phyloP scores from a whole-genome alignment of 2,888 invertebrate species.

The Rhamnusium bicolor region DNA sequence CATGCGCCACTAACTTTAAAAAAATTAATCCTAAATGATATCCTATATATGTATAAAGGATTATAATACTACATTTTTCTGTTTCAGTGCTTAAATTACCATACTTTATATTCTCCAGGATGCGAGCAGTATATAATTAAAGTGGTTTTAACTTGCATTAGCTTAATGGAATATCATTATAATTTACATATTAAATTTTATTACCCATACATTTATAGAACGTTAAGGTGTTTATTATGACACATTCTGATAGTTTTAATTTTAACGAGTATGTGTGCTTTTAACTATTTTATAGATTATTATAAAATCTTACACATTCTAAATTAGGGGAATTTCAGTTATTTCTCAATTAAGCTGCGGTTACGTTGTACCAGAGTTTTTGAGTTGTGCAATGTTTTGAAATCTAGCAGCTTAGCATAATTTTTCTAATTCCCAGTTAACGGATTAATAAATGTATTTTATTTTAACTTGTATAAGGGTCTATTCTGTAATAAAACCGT shows the following conservation, averaged over 20 bases:
- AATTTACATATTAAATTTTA: slow-evolving; percentile 19
- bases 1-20: too few relatives aligned
- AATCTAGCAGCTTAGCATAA: too few relatives aligned
- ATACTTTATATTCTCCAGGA: slow-evolving; percentile 12
- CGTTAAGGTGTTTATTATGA: slow-evolving; percentile 20
- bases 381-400: too few relatives aligned
- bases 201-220: not conserved
- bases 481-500: too few relatives aligned
- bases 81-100: not conserved
- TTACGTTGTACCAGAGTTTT: not conserved
- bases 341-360: not conserved
- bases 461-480: too few relatives aligned
- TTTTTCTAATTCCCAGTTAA: too few relatives aligned
- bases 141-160: slow-evolving; percentile 20
- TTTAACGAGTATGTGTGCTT: slow-evolving; percentile 3
- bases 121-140: slow-evolving; percentile 9
- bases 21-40: too few relatives aligned
- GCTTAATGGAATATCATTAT: slow-evolving; percentile 25
- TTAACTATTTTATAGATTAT: slow-evolving; percentile 6
- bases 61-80: not conserved
- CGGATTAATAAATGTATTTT: too few relatives aligned
- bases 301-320: not conserved
- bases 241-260: slow-evolving; percentile 19
- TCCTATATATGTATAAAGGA: not conserved
- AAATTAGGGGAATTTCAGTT: not conserved